Evolutionary conservation across 35 echinoderm and acorn worm species (phyloP).

Genomic region (Ptychodera flava): DNA sequence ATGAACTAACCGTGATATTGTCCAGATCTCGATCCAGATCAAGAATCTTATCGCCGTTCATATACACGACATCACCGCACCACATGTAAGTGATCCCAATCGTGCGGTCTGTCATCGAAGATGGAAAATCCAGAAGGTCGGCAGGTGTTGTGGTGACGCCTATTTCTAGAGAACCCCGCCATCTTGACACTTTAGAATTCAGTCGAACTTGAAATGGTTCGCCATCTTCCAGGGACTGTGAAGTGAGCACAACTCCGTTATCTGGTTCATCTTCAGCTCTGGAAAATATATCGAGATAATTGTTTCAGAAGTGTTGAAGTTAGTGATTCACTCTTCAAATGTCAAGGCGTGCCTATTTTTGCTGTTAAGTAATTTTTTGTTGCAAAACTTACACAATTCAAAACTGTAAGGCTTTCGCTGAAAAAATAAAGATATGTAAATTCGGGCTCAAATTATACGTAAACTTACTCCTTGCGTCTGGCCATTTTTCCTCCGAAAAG

Average conservation of each 20-base stretch:
- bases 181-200: neutral
- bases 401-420: too few species aligned
- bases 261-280: neutral
- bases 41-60: neutral
- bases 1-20: neutral
- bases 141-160: neutral
- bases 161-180: neutral
- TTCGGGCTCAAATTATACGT: neutral
- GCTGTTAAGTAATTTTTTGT: neutral
- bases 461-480: neutral
- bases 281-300: neutral
- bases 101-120: neutral
- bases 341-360: neutral
- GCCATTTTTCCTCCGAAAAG: neutral
- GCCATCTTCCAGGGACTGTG: neutral
- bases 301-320: neutral
- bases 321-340: neutral
- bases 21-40: neutral
- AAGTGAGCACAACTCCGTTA: neutral
- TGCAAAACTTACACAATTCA: too few species aligned
- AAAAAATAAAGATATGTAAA: neutral
- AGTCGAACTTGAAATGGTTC: neutral
- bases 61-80: neutral
- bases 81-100: neutral
- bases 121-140: neutral